These are phyloP conservation scores for Eupsilia transversa DNA, from an alignment of 2,888 invertebrate species.

Conservation along the genomic window DNA sequence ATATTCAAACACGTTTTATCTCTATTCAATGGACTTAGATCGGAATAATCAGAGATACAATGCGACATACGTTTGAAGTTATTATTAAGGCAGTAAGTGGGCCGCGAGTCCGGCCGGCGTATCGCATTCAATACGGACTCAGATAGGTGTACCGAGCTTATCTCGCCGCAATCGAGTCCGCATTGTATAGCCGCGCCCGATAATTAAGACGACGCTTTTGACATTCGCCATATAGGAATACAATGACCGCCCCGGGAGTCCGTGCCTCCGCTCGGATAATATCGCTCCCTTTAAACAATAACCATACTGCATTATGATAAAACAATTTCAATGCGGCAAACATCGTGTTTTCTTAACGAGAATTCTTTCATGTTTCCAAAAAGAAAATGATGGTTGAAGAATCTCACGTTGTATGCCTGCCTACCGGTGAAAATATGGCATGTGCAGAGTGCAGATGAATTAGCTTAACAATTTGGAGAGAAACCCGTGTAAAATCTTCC, in stretches of 20 bases:
- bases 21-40: slow-evolving; percentile 86
- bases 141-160: slow-evolving; percentile 86
- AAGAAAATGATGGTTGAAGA: slow-evolving; percentile 74
- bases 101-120: slow-evolving; percentile 74
- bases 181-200: slow-evolving; percentile 89
- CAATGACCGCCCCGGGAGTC: slow-evolving; percentile 90
- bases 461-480: slow-evolving; percentile 38
- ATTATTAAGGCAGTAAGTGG: slow-evolving; percentile 87
- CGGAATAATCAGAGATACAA: slow-evolving; percentile 88
- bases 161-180: slow-evolving; percentile 89
- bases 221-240: slow-evolving; percentile 91
- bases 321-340: slow-evolving; percentile 88
- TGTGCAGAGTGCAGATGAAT: slow-evolving; percentile 22
- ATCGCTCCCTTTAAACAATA: slow-evolving; percentile 89
- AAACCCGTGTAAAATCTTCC: slow-evolving; percentile 55
- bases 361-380: slow-evolving; percentile 78
- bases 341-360: slow-evolving; percentile 88
- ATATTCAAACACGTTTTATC: slow-evolving; percentile 83
- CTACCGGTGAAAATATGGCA: slow-evolving; percentile 24
- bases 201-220: slow-evolving; percentile 91
- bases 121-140: slow-evolving; percentile 85
- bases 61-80: slow-evolving; percentile 88
- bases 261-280: slow-evolving; percentile 83
- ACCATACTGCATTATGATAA: slow-evolving; percentile 89
- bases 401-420: slow-evolving; percentile 67